phyloP scores from a whole-genome alignment of 2,113 vertebrate species.

The Onychorhynchus coronatus region DNA sequence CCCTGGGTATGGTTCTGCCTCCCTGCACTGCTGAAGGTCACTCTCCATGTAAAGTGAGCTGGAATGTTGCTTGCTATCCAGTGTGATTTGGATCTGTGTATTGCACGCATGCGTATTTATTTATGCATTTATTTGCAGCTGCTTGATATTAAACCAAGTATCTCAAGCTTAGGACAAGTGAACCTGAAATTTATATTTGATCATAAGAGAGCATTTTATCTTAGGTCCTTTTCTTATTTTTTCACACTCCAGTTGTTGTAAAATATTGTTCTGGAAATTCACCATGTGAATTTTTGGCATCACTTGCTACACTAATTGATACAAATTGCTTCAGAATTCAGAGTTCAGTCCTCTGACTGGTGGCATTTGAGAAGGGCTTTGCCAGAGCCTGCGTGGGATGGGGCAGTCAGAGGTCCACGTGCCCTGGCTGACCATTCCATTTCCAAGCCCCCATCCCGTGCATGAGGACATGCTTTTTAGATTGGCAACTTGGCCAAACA shows the following conservation, averaged over 20 bases:
- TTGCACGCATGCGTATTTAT: not conserved
- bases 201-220: not conserved
- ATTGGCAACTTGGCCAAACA: not conserved
- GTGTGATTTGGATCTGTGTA: not conserved
- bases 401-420: not conserved
- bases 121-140: not conserved
- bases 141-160: not conserved
- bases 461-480: not conserved
- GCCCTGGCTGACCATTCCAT: not conserved
- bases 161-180: not conserved
- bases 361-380: not conserved
- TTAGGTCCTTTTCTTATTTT: not conserved
- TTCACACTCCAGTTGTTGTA: not conserved
- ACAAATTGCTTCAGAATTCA: not conserved
- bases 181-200: not conserved
- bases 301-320: not conserved
- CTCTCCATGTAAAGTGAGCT: not conserved
- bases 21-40: not conserved
- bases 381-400: not conserved
- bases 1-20: not conserved
- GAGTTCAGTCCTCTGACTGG: not conserved
- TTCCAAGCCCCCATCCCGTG: rapidly evolving
- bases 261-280: not conserved
- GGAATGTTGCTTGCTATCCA: not conserved
- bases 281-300: not conserved